A percentile compares a stretch with the other conserved stretches of the same genome.
Evolutionary conservation across 2,888 invertebrate species (phyloP).

Genomic region (Uloborus plumipes): DNA sequence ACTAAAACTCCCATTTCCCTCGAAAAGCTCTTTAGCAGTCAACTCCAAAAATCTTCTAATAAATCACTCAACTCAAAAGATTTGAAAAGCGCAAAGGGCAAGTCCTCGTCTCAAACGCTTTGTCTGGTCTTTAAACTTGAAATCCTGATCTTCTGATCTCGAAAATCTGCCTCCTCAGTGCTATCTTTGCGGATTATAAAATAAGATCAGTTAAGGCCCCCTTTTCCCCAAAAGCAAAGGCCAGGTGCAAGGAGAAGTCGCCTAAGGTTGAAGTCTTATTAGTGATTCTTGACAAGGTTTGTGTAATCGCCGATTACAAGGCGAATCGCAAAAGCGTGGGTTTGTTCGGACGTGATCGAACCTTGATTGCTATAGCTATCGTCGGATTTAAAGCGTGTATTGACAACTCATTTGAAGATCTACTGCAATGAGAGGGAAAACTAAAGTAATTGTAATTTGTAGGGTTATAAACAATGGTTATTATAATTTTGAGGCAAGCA

Average conservation of each 20-base stretch:
- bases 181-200: slow-evolving; percentile 9
- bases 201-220: slow-evolving; percentile 2
- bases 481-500: too few species aligned
- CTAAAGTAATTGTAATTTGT: too few species aligned
- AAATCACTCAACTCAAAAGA: slow-evolving; percentile 27
- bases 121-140: too few species aligned
- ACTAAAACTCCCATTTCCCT: not conserved
- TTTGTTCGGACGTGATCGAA: too few species aligned
- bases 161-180: not conserved
- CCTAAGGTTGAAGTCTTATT: slow-evolving; percentile 17
- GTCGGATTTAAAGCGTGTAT: too few species aligned
- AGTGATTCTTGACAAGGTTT: slow-evolving; percentile 23
- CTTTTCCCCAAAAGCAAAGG: not conserved
- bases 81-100: too few species aligned
- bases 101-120: too few species aligned
- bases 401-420: too few species aligned
- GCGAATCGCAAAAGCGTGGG: not conserved
- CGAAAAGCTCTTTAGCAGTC: slow-evolving; percentile 20
- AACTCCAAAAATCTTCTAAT: slow-evolving; percentile 44
- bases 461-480: too few species aligned
- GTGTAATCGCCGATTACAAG: slow-evolving; percentile 40
- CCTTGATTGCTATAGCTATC: too few species aligned
- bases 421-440: too few species aligned
- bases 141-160: too few species aligned
- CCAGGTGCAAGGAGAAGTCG: slow-evolving; percentile 17